Percentiles rank a stretch among this genome's conserved stretches.
Conservation (phyloP, 2,113 vertebrate species). For the Emydocephalus ijimae region DNA sequence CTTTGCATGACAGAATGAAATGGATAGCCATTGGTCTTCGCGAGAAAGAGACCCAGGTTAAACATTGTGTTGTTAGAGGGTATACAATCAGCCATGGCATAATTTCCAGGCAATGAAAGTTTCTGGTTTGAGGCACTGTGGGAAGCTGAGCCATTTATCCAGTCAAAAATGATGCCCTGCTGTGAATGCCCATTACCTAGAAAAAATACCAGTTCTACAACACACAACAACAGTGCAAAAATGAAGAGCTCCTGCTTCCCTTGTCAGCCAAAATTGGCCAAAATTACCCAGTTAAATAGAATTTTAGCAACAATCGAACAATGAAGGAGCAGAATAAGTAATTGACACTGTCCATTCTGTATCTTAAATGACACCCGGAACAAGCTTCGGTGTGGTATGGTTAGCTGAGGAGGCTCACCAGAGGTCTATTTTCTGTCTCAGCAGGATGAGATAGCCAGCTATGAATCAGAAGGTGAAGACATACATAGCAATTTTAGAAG, state of each 20-base stretch:
- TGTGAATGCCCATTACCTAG: slow-evolving; percentile 8
- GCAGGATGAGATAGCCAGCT: not conserved
- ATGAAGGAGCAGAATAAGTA: not conserved
- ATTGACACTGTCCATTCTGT: not conserved
- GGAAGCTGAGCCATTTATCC: not conserved
- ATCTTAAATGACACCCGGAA: not conserved
- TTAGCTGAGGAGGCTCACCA: not conserved
- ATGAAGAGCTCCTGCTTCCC: not conserved
- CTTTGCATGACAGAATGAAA: not conserved
- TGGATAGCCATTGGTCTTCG: not conserved
- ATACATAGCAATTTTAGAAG: not conserved
- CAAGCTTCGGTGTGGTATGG: not conserved
- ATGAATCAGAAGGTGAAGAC: not conserved
- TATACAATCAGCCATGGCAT: not conserved
- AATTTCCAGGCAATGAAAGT: not conserved
- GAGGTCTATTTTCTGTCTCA: not conserved
- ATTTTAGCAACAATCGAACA: not conserved
- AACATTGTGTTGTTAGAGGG: not conserved
- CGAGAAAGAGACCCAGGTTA: not conserved
- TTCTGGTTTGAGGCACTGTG: not conserved
- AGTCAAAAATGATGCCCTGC: not conserved
- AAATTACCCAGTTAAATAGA: slow-evolving; percentile 7
- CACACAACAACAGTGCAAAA: slow-evolving; percentile 3
- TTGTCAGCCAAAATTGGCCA: not conserved
- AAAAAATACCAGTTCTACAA: slow-evolving; percentile 8